phyloP scores from a whole-genome alignment of 2,797 vertebrate genomes.

The Zalophus californianus region DNA sequence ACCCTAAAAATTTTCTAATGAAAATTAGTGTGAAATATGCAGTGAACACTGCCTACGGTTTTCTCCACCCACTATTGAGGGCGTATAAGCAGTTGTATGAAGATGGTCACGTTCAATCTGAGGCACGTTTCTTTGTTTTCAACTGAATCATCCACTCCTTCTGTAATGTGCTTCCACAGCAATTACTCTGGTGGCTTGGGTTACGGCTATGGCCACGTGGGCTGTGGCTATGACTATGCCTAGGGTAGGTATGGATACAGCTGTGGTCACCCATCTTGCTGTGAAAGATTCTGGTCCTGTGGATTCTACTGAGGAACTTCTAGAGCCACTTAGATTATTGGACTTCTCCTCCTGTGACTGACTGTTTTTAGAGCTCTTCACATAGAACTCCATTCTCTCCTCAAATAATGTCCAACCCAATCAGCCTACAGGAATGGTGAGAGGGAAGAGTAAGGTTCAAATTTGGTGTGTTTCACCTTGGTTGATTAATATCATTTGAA shows the following conservation, averaged over 20 bases:
- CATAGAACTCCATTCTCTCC: neutral
- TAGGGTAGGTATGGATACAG: neutral
- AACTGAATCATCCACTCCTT: neutral
- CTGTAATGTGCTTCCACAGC: neutral
- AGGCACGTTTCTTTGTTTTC: neutral
- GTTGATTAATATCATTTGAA: neutral
- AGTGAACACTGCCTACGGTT: neutral
- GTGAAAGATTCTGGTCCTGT: neutral
- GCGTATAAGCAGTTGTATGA: neutral
- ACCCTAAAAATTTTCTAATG: neutral
- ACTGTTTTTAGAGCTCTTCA: neutral
- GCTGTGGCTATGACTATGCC: neutral
- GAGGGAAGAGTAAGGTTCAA: neutral
- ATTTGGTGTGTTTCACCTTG: neutral
- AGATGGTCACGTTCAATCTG: neutral
- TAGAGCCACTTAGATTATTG: neutral
- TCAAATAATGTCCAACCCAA: neutral
- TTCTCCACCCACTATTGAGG: neutral
- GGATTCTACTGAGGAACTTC: neutral
- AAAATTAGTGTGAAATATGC: neutral
- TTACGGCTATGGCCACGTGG: neutral
- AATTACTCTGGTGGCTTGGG: neutral
- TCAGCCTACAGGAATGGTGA: neutral
- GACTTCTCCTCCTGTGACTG: neutral
- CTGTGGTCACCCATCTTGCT: neutral